Evolutionary conservation across 2,113 vertebrate species (phyloP), one percentile per base, ranked within the genome.

Genomic region (Hippolais icterina): DNA sequence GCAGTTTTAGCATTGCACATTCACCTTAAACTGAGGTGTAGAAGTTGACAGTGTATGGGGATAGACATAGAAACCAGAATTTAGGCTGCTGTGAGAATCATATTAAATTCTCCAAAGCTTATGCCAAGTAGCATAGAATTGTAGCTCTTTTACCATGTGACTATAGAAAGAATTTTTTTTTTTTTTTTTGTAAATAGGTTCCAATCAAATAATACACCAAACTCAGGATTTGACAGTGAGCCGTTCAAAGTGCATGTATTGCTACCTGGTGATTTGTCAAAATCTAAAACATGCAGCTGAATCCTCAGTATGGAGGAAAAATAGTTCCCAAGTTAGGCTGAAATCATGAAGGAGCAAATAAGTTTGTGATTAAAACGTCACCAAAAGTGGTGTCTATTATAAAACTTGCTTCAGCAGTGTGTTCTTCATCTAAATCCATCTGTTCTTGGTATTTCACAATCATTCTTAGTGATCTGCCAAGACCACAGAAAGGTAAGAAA

Each of bases 371-470:
- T 85, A 8, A 56, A 24, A 22, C 6, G 63, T 31, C 47, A 57
- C 1, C 5, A 49, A 37, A 10, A 46, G 39, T 0, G 0, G 4
- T 46, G 6, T 41, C 9, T 70, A 11, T 39, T 78, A 66, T 42
- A 57, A 81, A 81, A 50, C 12, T 50, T 66, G 12, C 35, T 87
- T 68, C 66, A 74, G 6, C 11, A 52, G 7, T 15, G 6, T 78
- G 25, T 9, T 56, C 9, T 57, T 68, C 11, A 49, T 28, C 19
- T 19, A 20, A 42, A 56, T 28, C 52, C 5, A 42, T 31, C 10
- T 47, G 6, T 16, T 31, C 27, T 41, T 56, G 27, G 17, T 44
- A 76, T 59, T 76, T 86, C 37, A 60, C 13, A 64, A 12, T 57
- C 5, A 56, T 63, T 44, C 6, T 14, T 85, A 25, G 50, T 28